A percentile compares a stretch with the other conserved stretches of the same genome.
Conservation (phyloP, 2,797 vertebrate genomes). For the Microhierax caerulescens region DNA sequence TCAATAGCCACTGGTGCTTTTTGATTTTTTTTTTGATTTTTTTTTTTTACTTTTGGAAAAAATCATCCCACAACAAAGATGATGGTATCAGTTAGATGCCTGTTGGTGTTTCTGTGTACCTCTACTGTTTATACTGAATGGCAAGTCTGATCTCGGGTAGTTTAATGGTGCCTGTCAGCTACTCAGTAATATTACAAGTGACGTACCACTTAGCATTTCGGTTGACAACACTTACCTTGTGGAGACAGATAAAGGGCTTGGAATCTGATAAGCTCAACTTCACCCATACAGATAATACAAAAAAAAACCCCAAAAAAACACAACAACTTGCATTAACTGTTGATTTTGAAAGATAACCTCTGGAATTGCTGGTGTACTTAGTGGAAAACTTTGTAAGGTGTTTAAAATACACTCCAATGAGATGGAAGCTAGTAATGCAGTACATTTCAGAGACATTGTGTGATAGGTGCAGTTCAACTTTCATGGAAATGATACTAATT, state of each 20-base stretch:
- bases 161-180: not conserved
- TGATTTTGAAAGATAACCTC: not conserved
- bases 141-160: not conserved
- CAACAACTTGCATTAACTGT: not conserved
- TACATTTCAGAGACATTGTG: not conserved
- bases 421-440: not conserved
- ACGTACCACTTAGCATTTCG: not conserved
- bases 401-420: not conserved
- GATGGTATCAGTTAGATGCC: not conserved
- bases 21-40: too few relatives aligned
- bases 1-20: not conserved
- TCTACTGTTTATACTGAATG: rapidly evolving
- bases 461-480: not conserved
- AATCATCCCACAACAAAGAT: not conserved
- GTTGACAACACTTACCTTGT: not conserved
- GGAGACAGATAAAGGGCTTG: not conserved
- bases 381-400: not conserved
- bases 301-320: not conserved
- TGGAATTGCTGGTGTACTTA: not conserved
- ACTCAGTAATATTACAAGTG: not conserved
- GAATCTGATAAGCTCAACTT: not conserved
- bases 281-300: not conserved
- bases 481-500: not conserved
- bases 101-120: not conserved
- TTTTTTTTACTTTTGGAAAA: not conserved